Evolutionary conservation across 2,888 invertebrate species (phyloP).

Genomic region (Chelonus formosanus): DNA sequence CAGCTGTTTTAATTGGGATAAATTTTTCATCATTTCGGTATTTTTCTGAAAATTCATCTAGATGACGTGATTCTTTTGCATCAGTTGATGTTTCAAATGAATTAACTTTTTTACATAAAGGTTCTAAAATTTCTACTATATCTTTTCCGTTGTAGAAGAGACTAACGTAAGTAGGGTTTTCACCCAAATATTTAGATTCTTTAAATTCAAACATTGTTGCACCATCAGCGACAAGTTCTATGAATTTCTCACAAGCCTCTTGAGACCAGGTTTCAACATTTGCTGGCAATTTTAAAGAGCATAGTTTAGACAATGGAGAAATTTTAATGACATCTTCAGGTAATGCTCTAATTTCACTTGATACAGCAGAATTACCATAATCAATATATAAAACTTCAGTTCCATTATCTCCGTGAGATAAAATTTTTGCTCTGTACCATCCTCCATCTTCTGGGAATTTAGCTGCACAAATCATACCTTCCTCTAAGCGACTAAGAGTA

Average conservation of each 20-base stretch:
- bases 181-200: constrained; percentile 69
- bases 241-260: constrained; percentile 73
- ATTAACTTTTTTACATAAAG: constrained; percentile 61
- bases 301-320: constrained; percentile 72
- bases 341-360: constrained; percentile 69
- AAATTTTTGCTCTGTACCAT: constrained; percentile 76
- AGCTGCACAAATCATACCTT: constrained; percentile 72
- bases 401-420: constrained; percentile 68
- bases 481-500: constrained; percentile 65
- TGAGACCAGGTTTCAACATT: constrained; percentile 72
- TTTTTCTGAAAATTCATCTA: constrained; percentile 7
- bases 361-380: constrained; percentile 73
- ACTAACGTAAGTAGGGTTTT: constrained; percentile 74
- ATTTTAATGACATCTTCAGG: constrained; percentile 71
- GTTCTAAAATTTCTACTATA: constrained; percentile 71
- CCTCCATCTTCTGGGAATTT: constrained; percentile 72
- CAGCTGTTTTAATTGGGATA: too few species aligned
- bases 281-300: constrained; percentile 71
- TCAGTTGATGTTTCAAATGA: not conserved
- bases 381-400: constrained; percentile 75
- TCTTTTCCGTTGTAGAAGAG: constrained; percentile 72
- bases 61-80: constrained; percentile 6
- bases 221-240: constrained; percentile 75
- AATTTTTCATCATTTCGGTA: too few species aligned
- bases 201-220: constrained; percentile 76